Evolutionary conservation across 2,888 invertebrate genomes (phyloP), one percentile per base, ranked within the genome.

Genomic region (Pyrrhia umbra): DNA sequence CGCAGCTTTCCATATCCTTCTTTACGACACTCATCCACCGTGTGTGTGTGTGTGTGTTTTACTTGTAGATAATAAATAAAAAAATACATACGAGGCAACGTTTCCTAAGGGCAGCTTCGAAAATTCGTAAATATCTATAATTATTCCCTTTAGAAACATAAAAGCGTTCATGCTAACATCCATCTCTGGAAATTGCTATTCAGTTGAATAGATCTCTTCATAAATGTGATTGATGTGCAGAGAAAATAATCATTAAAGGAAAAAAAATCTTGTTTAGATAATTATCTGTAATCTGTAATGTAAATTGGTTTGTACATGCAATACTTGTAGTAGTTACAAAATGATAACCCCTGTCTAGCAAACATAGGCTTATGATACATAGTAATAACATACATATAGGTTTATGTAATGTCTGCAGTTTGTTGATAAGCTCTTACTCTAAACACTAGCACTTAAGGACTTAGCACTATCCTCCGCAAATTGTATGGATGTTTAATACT

Each of bases 331-430:
- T 43, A 21, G 21, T 46, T 37, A 55, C 20, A 43, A 43, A 42
- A 63, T 13, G 56, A 46, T 56, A 64, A 65, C 39, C 45, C 23
- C 39, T 65, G 65, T 65, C 47, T 57, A 49, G 25, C 47, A 34
- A 57, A 27, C 20, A 23, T 57, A 47, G 25, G 20, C 34, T 47
- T 16, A 45, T 61, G n/a, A 56, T 37, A 34, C 10, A 21, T 37
- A 49, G 16, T 21, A 37, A 20, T 13, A 42, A 21, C 18, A 40
- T 10, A 21, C 18, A 40, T 10, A 13, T 34, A 37, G 15, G 39
- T 55, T 39, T 46, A 46, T 46, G 30, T 39, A 56, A 64, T 25
- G 66, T 46, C 25, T 65, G 58, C 47, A 58, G 27, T 57, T 49
- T 15, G 47, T 67, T 49, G 65, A 67, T 65, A 49, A 58, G 37